Evolutionary conservation across 2,797 vertebrate genomes (phyloP), one percentile per base, ranked within the genome.

Genomic region (Clamator glandarius): DNA sequence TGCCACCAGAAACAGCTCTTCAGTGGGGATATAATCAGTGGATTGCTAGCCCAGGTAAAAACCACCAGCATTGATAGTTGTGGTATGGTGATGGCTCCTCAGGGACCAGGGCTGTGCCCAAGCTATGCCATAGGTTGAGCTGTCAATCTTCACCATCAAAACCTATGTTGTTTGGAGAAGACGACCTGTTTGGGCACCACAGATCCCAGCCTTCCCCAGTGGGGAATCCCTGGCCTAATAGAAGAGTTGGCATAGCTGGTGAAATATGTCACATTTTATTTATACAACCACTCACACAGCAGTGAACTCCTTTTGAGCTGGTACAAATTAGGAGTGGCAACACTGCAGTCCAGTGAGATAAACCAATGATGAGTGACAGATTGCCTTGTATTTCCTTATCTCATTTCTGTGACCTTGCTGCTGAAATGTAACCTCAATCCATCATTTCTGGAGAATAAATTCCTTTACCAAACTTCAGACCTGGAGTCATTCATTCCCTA

Each of bases 361-460:
- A 84, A 74, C 25, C 13, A 39, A 8, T 39, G 81, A 79, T 50
- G 74, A 93, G 63, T 79, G 76, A 90, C 59, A 89, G 88, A 79
- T 87, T 87, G 29, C 52, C 67, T 44, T 79, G 51, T 54, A 31
- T 90, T 92, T 79, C 33, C 64, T 96, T 95, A 90, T 95, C 96
- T 95, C 41, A 12, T 39, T 76, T n/a, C 70, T 88, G 16, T 91
- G 87, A 81, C 94, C 83, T 91, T 82, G 35, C 83, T 91, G 76
- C 87, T 93, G 83, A 94, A 91, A 68, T 12, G 55, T 57, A 70
- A 90, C 67, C 90, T 89, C 75, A 68, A 54, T 90, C 57, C 74
- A 83, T 93, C 90, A 85, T 41, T 90, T 79, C 55, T 46, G 74
- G 16, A 87, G 87, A 77, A 81, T 42, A 75, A 95, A 93, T 91